Percentiles rank a stretch among this genome's conserved stretches.
Conservation (phyloP, 1,140 invertebrate species). For the Zelostemma sp. region DNA sequence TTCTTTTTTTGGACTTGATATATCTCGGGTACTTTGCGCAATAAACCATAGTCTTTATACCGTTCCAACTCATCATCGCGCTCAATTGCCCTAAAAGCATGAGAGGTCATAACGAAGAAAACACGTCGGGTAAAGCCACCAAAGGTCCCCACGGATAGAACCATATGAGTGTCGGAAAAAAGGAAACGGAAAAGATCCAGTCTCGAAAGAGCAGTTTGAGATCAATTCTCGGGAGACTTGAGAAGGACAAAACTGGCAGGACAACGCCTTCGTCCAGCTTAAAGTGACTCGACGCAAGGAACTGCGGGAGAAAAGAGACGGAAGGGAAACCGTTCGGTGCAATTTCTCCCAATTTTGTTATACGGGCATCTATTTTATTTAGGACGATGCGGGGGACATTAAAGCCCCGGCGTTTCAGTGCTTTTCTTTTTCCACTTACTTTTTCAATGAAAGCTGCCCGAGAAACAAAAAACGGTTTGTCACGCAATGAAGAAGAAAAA, state of each 20-base stretch:
- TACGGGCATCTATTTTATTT: conserved; percentile 69
- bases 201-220: conserved; percentile 51
- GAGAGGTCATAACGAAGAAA: conserved; percentile 30
- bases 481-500: background rate
- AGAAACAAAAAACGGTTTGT: conserved; percentile 1
- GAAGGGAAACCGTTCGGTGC: conserved; percentile 48
- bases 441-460: conserved; percentile 8
- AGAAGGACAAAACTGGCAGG: conserved; percentile 39
- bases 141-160: conserved; percentile 29
- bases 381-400: conserved; percentile 56
- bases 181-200: conserved; percentile 48
- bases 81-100: conserved; percentile 42
- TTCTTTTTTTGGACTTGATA: no score
- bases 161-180: conserved; percentile 36
- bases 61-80: conserved; percentile 29
- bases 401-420: conserved; percentile 38
- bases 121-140: conserved; percentile 27
- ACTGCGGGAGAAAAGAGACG: conserved; percentile 32
- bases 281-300: conserved; percentile 41
- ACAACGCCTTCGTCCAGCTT: conserved; percentile 47
- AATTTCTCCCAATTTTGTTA: conserved; percentile 67
- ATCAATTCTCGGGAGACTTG: conserved; percentile 47
- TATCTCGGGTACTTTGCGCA: no score
- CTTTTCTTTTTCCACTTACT: conserved; percentile 32
- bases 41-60: conserved; percentile 20